Evolutionary conservation across 2,113 vertebrate species (phyloP), one percentile per base, ranked within the genome.

Genomic region (Chloebia gouldiae): DNA sequence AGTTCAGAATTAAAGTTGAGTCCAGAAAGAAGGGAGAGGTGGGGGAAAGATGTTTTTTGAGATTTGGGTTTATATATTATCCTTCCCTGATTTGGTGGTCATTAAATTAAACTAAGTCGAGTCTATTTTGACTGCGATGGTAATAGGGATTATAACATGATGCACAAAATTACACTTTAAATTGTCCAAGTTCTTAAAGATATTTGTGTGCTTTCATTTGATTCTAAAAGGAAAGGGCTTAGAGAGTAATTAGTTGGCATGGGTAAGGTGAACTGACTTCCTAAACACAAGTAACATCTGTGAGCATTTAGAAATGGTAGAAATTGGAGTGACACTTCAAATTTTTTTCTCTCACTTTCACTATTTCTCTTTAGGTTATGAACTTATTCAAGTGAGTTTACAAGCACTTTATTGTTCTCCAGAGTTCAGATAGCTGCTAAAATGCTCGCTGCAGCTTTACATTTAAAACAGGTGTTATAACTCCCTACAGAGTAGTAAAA

Each of bases 361-460:
- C 44, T 75, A 31, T 90, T 86, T 95, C 49, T 40, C 59, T 87
- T 91, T 83, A 95, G 94, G 65, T 93, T 93, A 64, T 81, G 75
- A 96, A 95, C 70, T 93, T 92, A 91, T 75, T 92, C 80, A 68
- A 90, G 79, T 93, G 82, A 90, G 70, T 96, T 93, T 96, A 79
- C 40, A 81, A 72, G 72, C 53, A 68, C 18, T 90, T 94, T 95
- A 95, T 93, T 95, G 63, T 89, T 97, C 89, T 96, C 85, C 49
- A 51, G 85, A 92, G 92, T 94, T 95, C 82, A 89, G 49, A 95
- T 92, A 89, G 88, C 56, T 93, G 79, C 53, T 95, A 76, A 87
- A 93, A 51, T 68, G 35, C 88, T 88, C 11, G 0, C 53, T 92
- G 44, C 76, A 61, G 54, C 54, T 93, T 95, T 94, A 92, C 39